A percentile compares a stretch with the other conserved stretches of the same genome.
Evolutionary conservation across 2,797 vertebrate genomes (phyloP).

Genomic region (Graptemys geographica): DNA sequence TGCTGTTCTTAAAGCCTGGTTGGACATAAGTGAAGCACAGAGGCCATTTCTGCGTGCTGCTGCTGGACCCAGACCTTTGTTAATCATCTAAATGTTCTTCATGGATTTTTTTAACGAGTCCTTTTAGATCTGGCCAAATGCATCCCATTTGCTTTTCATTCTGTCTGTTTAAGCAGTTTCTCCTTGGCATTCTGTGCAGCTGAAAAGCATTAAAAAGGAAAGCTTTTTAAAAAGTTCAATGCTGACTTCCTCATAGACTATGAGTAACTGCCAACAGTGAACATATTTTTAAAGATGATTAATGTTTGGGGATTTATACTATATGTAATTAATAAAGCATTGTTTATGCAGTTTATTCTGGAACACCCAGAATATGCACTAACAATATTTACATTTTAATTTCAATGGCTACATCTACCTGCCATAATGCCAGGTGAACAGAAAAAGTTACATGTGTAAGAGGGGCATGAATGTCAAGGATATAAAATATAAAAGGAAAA

Average conservation of each 20-base stretch:
- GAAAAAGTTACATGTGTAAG: not conserved
- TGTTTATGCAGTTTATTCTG: not conserved
- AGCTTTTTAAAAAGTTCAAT: not conserved
- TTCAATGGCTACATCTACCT: not conserved
- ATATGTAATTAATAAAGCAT: not conserved
- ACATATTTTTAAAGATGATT: not conserved
- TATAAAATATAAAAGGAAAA: constrained; percentile 14
- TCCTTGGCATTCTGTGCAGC: not conserved
- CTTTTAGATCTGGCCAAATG: not conserved
- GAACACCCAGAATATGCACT: not conserved
- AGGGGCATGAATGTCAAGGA: not conserved
- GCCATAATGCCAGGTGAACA: not conserved
- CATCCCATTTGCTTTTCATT: not conserved
- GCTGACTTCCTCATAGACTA: not conserved
- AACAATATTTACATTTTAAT: not conserved
- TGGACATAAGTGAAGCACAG: not conserved
- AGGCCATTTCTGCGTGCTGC: not conserved
- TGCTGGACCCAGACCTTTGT: not conserved
- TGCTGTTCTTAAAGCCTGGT: not conserved
- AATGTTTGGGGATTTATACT: not conserved
- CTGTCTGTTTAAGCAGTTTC: not conserved
- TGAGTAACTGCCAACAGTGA: not conserved
- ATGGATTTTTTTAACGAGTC: not conserved
- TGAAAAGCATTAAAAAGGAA: not conserved
- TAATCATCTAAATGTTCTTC: not conserved